A percentile compares a stretch with the other conserved stretches of the same genome.
Evolutionary conservation across 2,888 invertebrate species (phyloP).

Genomic region (Zaprionus bogoriensis): DNA sequence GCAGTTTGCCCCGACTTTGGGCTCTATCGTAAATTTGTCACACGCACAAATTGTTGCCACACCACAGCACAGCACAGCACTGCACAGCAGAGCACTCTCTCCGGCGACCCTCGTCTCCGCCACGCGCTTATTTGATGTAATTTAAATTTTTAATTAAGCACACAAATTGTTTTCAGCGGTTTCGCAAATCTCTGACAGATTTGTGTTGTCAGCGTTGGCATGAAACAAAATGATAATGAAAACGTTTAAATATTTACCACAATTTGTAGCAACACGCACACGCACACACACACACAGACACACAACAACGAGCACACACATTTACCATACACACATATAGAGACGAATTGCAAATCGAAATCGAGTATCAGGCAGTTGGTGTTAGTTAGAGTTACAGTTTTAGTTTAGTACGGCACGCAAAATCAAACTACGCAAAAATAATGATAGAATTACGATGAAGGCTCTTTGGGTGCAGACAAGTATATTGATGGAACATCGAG

Average conservation of each 20-base stretch:
- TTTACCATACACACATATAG: conserved; percentile 26
- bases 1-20: conserved; percentile 9
- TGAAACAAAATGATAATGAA: conserved; percentile 67
- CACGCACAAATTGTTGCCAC: conserved; percentile 60
- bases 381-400: conserved; percentile 10
- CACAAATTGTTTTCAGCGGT: conserved; percentile 73
- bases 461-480: conserved; percentile 39
- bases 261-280: conserved; percentile 51
- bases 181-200: conserved; percentile 69
- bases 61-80: no score
- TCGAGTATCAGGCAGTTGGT: neutral
- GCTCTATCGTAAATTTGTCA: conserved; percentile 62
- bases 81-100: no score
- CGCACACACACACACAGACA: conserved; percentile 13
- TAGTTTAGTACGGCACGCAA: conserved; percentile 34
- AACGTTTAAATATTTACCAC: conserved; percentile 74
- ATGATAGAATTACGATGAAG: conserved; percentile 24
- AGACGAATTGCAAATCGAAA: conserved; percentile 8
- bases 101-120: neutral
- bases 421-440: conserved; percentile 33
- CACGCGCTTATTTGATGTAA: conserved; percentile 67
- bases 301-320: conserved; percentile 12
- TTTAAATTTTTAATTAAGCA: conserved; percentile 79
- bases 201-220: conserved; percentile 47
- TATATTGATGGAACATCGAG: conserved; percentile 62